A percentile compares a stretch with the other conserved stretches of the same genome.
Evolutionary conservation across 2,113 vertebrate species (phyloP).

Genomic region (mouse (Mus musculus)): GRCm39 chr17:9254001-9254500

Average conservation of each 20-base stretch:
- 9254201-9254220: background rate
- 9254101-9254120: accelerated
- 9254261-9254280: accelerated
- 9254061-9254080: accelerated
- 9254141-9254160: accelerated
- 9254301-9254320: background rate
- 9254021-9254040: accelerated
- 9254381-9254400: background rate
- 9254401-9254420: background rate
- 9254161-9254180: background rate
- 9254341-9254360: too few relatives aligned
- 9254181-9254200: too few relatives aligned
- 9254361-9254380: background rate
- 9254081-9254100: background rate
- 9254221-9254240: background rate
- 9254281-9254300: background rate
- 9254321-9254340: too few relatives aligned
- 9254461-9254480: background rate
- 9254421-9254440: background rate
- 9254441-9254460: too few relatives aligned
- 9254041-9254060: accelerated
- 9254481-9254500: too few relatives aligned
- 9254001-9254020: accelerated
- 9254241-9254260: background rate
- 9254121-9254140: background rate